phyloP scores from a whole-genome alignment of 2,888 invertebrate species.

The Cataglyphis albicans region DNA sequence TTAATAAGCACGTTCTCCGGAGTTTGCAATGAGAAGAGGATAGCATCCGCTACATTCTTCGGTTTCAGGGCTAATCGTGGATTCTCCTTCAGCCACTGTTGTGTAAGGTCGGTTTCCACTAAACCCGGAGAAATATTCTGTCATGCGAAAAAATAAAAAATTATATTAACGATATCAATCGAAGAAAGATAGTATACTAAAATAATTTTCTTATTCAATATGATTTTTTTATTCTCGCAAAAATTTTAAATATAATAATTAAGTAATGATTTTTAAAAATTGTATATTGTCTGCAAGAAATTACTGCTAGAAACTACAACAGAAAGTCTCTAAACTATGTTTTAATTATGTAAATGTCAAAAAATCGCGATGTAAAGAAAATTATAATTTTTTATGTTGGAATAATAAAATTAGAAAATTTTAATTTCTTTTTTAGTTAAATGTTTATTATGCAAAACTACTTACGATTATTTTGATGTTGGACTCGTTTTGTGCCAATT shows the following conservation, averaged over 20 bases:
- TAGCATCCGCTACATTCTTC: slow-evolving; percentile 84
- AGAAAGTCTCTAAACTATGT: background rate
- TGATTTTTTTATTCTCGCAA: background rate
- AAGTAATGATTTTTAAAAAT: background rate
- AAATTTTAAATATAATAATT: background rate
- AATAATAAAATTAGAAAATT: background rate
- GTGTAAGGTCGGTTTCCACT: slow-evolving; percentile 87
- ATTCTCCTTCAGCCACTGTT: slow-evolving; percentile 74
- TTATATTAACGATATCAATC: background rate
- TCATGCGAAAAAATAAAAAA: slow-evolving; percentile 27
- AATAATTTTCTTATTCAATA: background rate
- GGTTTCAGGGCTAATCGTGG: slow-evolving; percentile 79
- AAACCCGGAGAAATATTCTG: slow-evolving; percentile 90
- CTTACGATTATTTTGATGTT: slow-evolving; percentile 83
- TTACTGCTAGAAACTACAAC: background rate
- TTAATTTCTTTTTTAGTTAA: background rate
- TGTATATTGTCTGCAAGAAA: background rate
- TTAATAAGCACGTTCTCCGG: slow-evolving; percentile 76
- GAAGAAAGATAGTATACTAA: background rate
- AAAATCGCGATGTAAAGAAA: background rate
- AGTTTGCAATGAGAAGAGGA: slow-evolving; percentile 83
- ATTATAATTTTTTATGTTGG: background rate
- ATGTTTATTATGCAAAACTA: background rate
- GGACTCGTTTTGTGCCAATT: slow-evolving; percentile 83
- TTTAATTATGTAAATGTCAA: background rate